Percentiles rank a stretch among this genome's conserved stretches.
Evolutionary conservation across 1,140 invertebrate species (phyloP).

Genomic region (Mya arenaria): DNA sequence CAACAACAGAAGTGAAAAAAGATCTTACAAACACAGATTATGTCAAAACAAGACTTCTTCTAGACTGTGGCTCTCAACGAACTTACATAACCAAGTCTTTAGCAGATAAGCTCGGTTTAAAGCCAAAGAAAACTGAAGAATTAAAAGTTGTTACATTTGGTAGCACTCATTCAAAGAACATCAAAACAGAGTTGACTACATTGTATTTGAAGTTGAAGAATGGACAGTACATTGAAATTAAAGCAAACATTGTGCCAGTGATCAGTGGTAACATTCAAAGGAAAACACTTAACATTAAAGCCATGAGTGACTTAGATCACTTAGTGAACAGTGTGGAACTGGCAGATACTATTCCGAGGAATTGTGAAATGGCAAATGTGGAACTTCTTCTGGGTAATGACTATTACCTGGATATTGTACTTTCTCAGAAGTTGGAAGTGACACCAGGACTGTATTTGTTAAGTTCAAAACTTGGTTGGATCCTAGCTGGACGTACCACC

Average conservation of each 20-base stretch:
- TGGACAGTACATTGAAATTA: neutral
- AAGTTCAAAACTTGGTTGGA: too few relatives aligned
- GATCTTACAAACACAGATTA: neutral
- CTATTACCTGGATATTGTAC: neutral
- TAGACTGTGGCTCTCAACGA: neutral
- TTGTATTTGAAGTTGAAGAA: constrained; percentile 3
- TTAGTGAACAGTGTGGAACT: neutral
- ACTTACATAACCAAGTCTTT: neutral
- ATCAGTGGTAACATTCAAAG: neutral
- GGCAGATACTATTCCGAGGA: neutral
- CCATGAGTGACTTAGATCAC: neutral
- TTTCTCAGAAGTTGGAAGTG: neutral
- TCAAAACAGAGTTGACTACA: neutral
- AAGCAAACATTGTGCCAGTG: neutral
- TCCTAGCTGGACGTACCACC: too few relatives aligned
- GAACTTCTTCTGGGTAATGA: neutral
- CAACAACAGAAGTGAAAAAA: neutral
- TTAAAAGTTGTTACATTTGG: neutral
- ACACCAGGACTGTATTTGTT: neutral
- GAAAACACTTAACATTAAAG: neutral
- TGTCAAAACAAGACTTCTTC: neutral
- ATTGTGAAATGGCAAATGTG: neutral
- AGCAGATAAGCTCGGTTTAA: neutral
- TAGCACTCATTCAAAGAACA: neutral
- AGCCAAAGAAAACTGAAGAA: neutral